phyloP scores from a whole-genome alignment of 2,797 vertebrate species.

The Falco naumanni region DNA sequence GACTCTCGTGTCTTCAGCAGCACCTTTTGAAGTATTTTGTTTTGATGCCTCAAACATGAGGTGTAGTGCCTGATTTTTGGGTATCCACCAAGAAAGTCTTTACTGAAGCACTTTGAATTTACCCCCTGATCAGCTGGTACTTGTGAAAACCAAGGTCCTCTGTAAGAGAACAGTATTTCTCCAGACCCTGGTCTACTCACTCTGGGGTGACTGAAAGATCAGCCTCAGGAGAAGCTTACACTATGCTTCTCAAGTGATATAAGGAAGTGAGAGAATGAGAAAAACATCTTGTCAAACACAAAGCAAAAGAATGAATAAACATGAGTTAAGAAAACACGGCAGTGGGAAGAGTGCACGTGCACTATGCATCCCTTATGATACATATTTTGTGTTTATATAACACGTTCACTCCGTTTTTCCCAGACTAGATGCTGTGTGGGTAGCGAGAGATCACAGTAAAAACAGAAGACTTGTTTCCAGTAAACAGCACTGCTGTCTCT shows the following conservation, averaged over 20 bases:
- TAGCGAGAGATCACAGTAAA: not conserved
- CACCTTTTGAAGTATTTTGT: not conserved
- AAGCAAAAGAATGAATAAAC: not conserved
- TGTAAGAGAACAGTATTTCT: fast-evolving
- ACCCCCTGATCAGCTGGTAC: not conserved
- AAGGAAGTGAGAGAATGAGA: not conserved
- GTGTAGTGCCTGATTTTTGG: not conserved
- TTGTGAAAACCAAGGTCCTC: not conserved
- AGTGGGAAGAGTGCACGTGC: fast-evolving
- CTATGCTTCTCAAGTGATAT: not conserved
- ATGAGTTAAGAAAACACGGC: not conserved
- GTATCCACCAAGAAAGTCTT: not conserved
- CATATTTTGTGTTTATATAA: not conserved
- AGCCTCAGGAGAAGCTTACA: not conserved
- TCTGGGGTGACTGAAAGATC: not conserved
- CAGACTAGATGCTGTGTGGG: not conserved
- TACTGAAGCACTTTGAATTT: not conserved
- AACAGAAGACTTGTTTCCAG: not conserved
- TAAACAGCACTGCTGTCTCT: not conserved
- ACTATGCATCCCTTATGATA: not conserved
- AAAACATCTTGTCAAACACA: not conserved
- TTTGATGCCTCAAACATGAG: not conserved
- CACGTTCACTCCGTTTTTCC: not conserved
- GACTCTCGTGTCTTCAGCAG: not conserved
- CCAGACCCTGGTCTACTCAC: not conserved